Evolutionary conservation across 2,888 invertebrate species (phyloP), one percentile per base, ranked within the genome.

Genomic region (Eugnorisma glareosa): DNA sequence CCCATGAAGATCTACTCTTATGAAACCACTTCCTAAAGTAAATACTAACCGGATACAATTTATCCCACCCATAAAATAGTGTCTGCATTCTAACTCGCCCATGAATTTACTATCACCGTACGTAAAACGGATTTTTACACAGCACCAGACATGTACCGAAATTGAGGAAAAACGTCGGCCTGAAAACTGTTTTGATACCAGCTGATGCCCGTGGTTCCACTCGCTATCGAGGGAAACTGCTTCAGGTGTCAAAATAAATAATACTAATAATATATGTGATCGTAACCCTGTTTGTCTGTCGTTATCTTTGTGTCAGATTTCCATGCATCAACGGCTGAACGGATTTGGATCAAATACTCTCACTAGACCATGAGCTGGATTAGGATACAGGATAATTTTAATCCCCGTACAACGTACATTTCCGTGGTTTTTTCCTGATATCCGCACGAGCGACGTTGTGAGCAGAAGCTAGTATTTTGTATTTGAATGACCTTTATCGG

Each of bases 81-180:
- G 67, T 57, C 51, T 79, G 81, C 43, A 73, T 85, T 57, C 85
- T 85, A 84, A 81, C 85, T 31, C 40, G 67, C 1, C 57, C 81
- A 85, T 81, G 81, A 81, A 81, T 81, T 51, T 81, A 81, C 74
- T 81, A 84, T 85, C 48, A 80, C 28, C 45, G 24, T 67, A 64
- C 15, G 24, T 64, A 35, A 57, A 67, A 43, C 37, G 63, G 48
- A 45, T 57, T 84, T 84, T 67, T 73, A 40, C 43, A 43, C 40
- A 57, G 61, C 59, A 48, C n/a, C 21, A 8, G 51, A 21, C 28
- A 13, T 3, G 24, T 31, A 61, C 8, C 0, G 2, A 15, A 71
- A 80, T 72, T 67, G 45, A 84, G 80, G 37, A 61, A 70, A 84
- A 79, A 37, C 21, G 0, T 40, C 51, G 2, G 2, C 2, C 3